These are phyloP conservation scores for Bombus superbus DNA, from an alignment of 1,140 invertebrate species.

Conservation along the genomic window DNA sequence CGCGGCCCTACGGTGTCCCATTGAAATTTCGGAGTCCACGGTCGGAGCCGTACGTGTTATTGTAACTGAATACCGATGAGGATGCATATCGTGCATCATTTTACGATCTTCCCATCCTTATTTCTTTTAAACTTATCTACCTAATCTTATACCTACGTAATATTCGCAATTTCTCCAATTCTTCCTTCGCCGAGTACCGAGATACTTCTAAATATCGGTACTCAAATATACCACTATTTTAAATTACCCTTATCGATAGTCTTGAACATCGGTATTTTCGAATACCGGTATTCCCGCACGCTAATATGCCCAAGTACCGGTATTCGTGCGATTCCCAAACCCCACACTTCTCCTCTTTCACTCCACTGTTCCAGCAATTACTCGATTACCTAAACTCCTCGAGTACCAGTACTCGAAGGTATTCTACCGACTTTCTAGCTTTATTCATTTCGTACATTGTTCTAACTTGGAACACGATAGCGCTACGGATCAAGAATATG, in stretches of 20 bases:
- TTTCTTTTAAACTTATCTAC: not conserved
- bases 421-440: not conserved
- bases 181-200: not conserved
- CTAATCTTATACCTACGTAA: not conserved
- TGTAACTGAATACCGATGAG: constrained; percentile 74
- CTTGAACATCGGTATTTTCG: not conserved
- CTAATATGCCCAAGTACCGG: not conserved
- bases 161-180: not conserved
- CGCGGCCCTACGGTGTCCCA: constrained; percentile 54
- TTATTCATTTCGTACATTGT: no score
- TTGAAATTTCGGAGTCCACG: constrained; percentile 75
- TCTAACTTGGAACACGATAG: not conserved
- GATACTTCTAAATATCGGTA: not conserved
- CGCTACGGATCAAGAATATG: not conserved
- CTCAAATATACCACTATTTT: not conserved
- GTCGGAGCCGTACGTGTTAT: constrained; percentile 38
- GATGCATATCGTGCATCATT: constrained; percentile 58
- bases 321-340: not conserved
- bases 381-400: not conserved
- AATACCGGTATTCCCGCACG: not conserved
- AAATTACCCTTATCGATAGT: not conserved
- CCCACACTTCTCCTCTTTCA: no score
- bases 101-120: constrained; percentile 14
- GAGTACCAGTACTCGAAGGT: no score
- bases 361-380: not conserved